Evolutionary conservation across 2,888 invertebrate species (phyloP).

Genomic region (Eupithecia abbreviata): DNA sequence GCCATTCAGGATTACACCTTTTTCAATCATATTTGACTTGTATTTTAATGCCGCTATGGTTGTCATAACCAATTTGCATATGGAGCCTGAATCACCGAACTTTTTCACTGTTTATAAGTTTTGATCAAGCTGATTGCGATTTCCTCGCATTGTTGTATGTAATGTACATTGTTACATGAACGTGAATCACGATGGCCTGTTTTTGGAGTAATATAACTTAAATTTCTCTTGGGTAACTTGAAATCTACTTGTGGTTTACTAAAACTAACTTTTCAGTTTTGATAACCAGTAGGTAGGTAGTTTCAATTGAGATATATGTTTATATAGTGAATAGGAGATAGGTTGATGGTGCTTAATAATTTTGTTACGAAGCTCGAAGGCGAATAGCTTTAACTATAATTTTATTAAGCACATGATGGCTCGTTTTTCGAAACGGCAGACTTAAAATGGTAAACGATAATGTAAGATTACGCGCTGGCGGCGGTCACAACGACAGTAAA

Average conservation of each 20-base stretch:
- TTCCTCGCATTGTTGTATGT: slow-evolving; percentile 49
- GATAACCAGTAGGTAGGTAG: not conserved
- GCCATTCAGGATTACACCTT: slow-evolving; percentile 30
- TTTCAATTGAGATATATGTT: not conserved
- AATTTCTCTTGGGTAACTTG: not conserved
- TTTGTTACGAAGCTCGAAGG: not conserved
- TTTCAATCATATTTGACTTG: slow-evolving; percentile 39
- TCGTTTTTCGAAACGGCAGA: slow-evolving; percentile 41
- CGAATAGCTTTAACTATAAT: not conserved
- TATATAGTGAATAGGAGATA: not conserved
- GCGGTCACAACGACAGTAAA: slow-evolving; percentile 33
- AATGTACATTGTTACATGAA: slow-evolving; percentile 41
- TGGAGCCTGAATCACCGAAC: slow-evolving; percentile 46
- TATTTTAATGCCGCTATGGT: slow-evolving; percentile 34
- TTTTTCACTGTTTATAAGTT: slow-evolving; percentile 50
- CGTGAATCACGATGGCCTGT: slow-evolving; percentile 58
- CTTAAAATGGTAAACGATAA: slow-evolving; percentile 40
- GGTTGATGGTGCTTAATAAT: slow-evolving; percentile 1
- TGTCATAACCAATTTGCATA: slow-evolving; percentile 44
- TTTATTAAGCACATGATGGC: slow-evolving; percentile 26
- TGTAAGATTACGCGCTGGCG: slow-evolving; percentile 27
- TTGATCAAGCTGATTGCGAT: slow-evolving; percentile 56
- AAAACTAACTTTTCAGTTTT: not conserved
- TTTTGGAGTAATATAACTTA: slow-evolving; percentile 43
- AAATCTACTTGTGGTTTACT: not conserved